Evolutionary conservation across 2,797 vertebrate genomes (phyloP).

Genomic region (Mormyrus proboscirostris): DNA sequence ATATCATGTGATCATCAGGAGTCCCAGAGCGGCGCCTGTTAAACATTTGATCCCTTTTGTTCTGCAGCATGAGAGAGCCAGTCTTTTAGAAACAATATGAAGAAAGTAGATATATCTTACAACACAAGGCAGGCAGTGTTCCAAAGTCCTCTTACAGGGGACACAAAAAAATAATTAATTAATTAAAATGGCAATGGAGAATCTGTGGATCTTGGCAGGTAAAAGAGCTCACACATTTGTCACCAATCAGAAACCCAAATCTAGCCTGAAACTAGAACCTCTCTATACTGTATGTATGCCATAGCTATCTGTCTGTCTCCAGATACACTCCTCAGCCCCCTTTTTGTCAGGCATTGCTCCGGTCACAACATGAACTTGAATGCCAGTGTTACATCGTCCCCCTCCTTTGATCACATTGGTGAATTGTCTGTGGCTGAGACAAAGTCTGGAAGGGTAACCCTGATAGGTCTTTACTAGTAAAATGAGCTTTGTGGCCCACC

Average conservation of each 20-base stretch:
- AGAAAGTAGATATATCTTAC: constrained; percentile 58
- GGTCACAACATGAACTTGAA: constrained; percentile 55
- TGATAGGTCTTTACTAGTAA: constrained; percentile 62
- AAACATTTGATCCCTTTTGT: constrained; percentile 62
- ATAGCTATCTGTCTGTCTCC: constrained; percentile 50
- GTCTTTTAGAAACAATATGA: constrained; percentile 50
- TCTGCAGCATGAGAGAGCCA: constrained; percentile 37
- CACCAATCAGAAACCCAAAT: constrained; percentile 47
- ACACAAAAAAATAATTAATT: constrained; percentile 24
- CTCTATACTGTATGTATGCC: constrained; percentile 49
- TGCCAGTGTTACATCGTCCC: constrained; percentile 58
- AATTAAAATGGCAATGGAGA: constrained; percentile 35
- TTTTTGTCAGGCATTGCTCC: constrained; percentile 41
- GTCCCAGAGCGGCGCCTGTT: constrained; percentile 55
- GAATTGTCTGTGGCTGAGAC: constrained; percentile 62
- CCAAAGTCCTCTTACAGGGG: neutral
- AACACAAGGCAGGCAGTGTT: constrained; percentile 31
- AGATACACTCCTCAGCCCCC: constrained; percentile 22
- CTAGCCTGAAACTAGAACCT: constrained; percentile 49
- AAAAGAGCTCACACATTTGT: constrained; percentile 42
- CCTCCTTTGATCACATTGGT: constrained; percentile 72
- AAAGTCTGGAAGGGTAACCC: constrained; percentile 52
- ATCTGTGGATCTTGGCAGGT: constrained; percentile 42
- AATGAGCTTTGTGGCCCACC: constrained; percentile 70
- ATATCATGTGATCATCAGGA: constrained; percentile 47